These are phyloP conservation scores for Manacus vitellinus DNA, from an alignment of 2,113 vertebrate species.

Conservation along the genomic window DNA sequence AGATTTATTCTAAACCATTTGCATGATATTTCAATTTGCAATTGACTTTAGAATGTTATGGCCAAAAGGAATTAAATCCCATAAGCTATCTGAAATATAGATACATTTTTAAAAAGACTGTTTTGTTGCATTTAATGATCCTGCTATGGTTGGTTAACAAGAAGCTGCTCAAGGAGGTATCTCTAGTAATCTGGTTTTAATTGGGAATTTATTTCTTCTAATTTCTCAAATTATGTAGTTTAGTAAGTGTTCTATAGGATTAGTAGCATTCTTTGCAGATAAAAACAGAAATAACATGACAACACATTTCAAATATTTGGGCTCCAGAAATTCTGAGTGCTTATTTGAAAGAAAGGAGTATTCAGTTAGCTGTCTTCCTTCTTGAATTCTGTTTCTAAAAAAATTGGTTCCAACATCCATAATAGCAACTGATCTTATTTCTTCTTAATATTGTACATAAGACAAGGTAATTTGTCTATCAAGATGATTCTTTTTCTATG, in stretches of 20 bases:
- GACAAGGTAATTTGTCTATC: not conserved
- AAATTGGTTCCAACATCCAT: accelerated
- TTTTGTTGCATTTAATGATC: not conserved
- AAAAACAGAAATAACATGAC: not conserved
- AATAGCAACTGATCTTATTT: not conserved
- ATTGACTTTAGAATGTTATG: not conserved
- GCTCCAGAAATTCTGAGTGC: not conserved
- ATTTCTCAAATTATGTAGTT: not conserved
- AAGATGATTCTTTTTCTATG: not conserved
- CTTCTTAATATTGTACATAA: not conserved
- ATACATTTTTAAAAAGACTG: not conserved
- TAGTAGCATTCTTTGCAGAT: not conserved
- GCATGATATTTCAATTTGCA: not conserved
- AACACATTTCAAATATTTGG: not conserved
- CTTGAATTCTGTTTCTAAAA: not conserved
- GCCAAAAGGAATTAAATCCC: not conserved
- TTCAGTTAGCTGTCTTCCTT: not conserved
- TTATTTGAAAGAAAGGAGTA: not conserved
- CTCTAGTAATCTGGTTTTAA: not conserved
- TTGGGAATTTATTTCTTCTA: not conserved
- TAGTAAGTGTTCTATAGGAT: not conserved
- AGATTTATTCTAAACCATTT: not conserved
- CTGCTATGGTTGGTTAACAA: not conserved
- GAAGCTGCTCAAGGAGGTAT: not conserved
- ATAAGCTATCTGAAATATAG: not conserved